phyloP scores from a whole-genome alignment of 2,113 vertebrate species.

The Microtus montanus region DNA sequence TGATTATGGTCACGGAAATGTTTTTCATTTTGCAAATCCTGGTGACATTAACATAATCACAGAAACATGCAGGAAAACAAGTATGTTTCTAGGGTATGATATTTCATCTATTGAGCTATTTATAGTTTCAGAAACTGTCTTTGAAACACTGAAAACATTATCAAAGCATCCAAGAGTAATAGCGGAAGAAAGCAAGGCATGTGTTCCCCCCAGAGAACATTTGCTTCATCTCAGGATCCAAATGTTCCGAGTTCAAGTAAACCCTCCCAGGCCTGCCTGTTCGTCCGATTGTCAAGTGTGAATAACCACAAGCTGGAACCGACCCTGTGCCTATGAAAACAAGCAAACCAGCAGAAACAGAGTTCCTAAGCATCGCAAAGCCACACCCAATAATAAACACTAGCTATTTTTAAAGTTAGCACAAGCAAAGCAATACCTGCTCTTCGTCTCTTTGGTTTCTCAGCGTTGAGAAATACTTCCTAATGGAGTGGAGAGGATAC shows the following conservation, averaged over 20 bases:
- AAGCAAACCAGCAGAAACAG: neutral
- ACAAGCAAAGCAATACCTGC: slow-evolving; percentile 77
- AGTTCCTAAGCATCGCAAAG: neutral
- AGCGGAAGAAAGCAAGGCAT: neutral
- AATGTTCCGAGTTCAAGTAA: slow-evolving; percentile 54
- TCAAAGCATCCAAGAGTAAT: neutral
- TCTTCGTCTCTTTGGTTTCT: slow-evolving; percentile 76
- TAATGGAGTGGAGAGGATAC: slow-evolving; percentile 73
- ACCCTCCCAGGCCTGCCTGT: slow-evolving; percentile 28
- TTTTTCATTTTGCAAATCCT: slow-evolving; percentile 29
- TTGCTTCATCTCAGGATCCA: slow-evolving; percentile 56
- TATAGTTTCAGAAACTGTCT: slow-evolving; percentile 40
- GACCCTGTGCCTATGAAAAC: neutral
- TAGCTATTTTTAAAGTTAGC: slow-evolving; percentile 16
- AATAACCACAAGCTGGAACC: neutral
- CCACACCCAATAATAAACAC: slow-evolving; percentile 50
- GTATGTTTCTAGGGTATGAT: neutral
- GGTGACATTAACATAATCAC: neutral
- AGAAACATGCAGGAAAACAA: slow-evolving; percentile 19
- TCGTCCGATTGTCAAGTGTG: neutral
- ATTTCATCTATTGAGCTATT: neutral
- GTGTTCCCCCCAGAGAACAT: neutral
- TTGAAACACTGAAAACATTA: slow-evolving; percentile 25
- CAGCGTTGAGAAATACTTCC: slow-evolving; percentile 69
- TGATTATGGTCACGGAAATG: neutral